Base-by-base conservation (phyloP, 2,113 vertebrate species). In the Sphaerodactylus townsendi region DNA sequence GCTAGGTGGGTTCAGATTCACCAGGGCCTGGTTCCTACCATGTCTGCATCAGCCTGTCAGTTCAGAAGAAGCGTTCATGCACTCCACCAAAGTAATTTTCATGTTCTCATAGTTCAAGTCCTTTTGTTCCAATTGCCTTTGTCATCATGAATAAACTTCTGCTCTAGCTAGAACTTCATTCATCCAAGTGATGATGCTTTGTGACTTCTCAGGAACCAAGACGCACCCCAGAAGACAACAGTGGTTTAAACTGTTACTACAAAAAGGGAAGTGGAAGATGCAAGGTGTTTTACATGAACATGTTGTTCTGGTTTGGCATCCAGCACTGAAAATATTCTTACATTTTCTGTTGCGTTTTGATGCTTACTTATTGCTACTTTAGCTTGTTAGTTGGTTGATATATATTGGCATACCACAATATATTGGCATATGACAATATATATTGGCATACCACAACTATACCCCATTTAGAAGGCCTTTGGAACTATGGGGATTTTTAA, bases 121-220 rank as follows among this genome's bases (percentile, higher is more conserved):
- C 87, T 73, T 83, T 85, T n/a, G 81, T 44, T 85, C 48, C 33
- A 72, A 87, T 84, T 6, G 17, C 82, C 79, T 23, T 50, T 53
- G 77, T 82, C 78, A 87, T 50, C 46, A 70, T 33, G 44, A 46
- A 64, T 66, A 50, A 65, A 48, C 81, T 81, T 89, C 77, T 71
- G 28, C 77, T 50, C 86, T 86, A 82, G 73, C 25, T 33, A 87
- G 72, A 75, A 77, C 33, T 35, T 91, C 66, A 62, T 1, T 69
- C 84, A 79, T 84, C 44, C 56, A n/a, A 1, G 30, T 21, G 68
- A 85, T 75, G 10, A 56, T 70, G 84, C 10, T 53, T 81, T 83
- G 48, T 35, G 83, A 85, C 72, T 79, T 68, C 39, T 88, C 79
- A 83, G 83, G n/a, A 68, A 64, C 25, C 39, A 65, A 90, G 81